These are phyloP conservation scores for Corythornis madagascariensis DNA, from an alignment of 2,113 vertebrate genomes.

Conservation along the genomic window DNA sequence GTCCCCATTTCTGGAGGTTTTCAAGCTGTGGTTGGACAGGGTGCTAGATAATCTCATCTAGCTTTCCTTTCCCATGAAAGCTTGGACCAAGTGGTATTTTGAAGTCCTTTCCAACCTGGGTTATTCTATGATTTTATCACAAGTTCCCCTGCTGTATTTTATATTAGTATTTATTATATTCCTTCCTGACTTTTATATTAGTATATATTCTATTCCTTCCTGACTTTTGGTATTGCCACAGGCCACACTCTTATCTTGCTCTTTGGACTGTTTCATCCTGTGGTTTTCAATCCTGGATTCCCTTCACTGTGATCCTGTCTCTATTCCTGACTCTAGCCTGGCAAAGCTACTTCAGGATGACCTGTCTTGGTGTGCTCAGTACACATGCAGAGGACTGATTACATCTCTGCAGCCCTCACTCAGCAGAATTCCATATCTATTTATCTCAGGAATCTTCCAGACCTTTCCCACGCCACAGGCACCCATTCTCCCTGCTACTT, in stretches of 20 bases:
- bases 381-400: neutral
- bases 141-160: neutral
- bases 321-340: neutral
- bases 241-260: neutral
- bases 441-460: neutral
- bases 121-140: neutral
- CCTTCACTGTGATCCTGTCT: neutral
- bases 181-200: too few relatives aligned
- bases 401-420: neutral
- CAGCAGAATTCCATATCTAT: neutral
- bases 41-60: neutral
- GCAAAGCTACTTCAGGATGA: neutral
- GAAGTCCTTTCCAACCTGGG: neutral
- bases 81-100: neutral
- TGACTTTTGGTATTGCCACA: neutral
- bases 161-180: neutral
- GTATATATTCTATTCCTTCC: neutral
- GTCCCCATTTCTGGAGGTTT: neutral
- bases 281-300: neutral
- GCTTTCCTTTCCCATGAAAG: neutral
- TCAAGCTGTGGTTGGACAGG: neutral
- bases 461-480: neutral
- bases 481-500: neutral
- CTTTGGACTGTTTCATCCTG: neutral
- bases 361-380: neutral